phyloP scores from a whole-genome alignment of 2,888 invertebrate genomes.

The Drosophila leonis region DNA sequence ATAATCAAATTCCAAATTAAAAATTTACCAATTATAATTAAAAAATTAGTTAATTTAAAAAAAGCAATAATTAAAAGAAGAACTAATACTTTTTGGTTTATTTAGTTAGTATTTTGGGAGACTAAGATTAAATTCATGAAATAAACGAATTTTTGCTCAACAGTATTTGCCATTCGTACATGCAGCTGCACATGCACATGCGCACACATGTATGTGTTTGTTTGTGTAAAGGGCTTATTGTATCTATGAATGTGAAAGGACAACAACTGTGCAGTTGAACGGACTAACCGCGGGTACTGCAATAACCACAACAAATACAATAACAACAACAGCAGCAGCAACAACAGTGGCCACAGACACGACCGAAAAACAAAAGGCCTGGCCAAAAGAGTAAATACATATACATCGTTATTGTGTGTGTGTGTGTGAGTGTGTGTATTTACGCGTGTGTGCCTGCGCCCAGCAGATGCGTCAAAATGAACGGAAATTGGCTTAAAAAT shows the following conservation, averaged over 20 bases:
- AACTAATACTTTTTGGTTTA: neutral
- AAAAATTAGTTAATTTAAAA: neutral
- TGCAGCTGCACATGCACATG: neutral
- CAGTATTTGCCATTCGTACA: constrained; percentile 21
- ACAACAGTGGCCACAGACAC: constrained; percentile 45
- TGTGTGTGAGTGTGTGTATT: constrained; percentile 8
- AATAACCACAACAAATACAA: constrained; percentile 26
- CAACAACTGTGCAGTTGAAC: constrained; percentile 34
- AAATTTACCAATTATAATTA: neutral
- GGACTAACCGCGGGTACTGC: constrained; percentile 39
- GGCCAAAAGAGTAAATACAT: constrained; percentile 43
- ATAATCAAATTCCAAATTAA: neutral
- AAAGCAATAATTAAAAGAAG: neutral
- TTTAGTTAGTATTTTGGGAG: neutral
- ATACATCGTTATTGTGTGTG: constrained; percentile 12
- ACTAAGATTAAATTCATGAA: constrained; percentile 29
- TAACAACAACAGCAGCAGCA: constrained; percentile 3
- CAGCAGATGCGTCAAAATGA: constrained; percentile 79
- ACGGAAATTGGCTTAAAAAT: constrained; percentile 82
- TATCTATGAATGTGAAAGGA: constrained; percentile 25
- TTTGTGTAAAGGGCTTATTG: constrained; percentile 16
- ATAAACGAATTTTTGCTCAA: constrained; percentile 22
- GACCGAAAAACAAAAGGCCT: constrained; percentile 55
- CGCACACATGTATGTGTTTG: neutral
- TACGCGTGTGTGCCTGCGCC: constrained; percentile 18